phyloP scores from a whole-genome alignment of 2,888 invertebrate species.

The Microplitis manilae region DNA sequence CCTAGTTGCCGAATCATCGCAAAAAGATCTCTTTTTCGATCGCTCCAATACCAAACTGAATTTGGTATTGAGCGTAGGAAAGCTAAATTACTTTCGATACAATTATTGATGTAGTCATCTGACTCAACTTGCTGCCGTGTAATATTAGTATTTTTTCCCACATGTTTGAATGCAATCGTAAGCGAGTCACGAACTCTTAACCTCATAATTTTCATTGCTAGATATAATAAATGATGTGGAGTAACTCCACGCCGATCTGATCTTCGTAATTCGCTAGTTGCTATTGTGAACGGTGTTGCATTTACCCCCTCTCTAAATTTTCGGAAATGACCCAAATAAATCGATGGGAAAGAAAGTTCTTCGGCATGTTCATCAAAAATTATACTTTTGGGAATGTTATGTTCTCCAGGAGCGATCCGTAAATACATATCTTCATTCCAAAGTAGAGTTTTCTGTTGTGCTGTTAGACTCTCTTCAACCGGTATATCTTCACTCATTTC shows the following conservation, averaged over 20 bases:
- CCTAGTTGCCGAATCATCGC: constrained; percentile 50
- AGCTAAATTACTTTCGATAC: constrained; percentile 62
- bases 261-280: constrained; percentile 66
- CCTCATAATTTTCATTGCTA: constrained; percentile 68
- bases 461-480: too few relatives aligned
- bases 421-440: too few relatives aligned
- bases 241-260: constrained; percentile 66
- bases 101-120: constrained; percentile 58
- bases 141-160: constrained; percentile 56
- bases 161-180: constrained; percentile 46
- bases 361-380: constrained; percentile 68
- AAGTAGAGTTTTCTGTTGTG: too few relatives aligned
- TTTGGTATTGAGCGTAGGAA: constrained; percentile 63
- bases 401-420: too few relatives aligned
- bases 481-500: too few relatives aligned
- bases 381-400: too few relatives aligned
- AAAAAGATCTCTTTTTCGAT: constrained; percentile 65
- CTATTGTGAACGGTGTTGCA: constrained; percentile 65
- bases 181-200: constrained; percentile 47
- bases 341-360: constrained; percentile 68
- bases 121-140: constrained; percentile 58
- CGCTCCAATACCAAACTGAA: constrained; percentile 64
- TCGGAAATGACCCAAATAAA: constrained; percentile 65
- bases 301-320: constrained; percentile 56
- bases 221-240: constrained; percentile 60